Conservation (phyloP, 1,140 invertebrate genomes). For the Callitettix versicolor region DNA sequence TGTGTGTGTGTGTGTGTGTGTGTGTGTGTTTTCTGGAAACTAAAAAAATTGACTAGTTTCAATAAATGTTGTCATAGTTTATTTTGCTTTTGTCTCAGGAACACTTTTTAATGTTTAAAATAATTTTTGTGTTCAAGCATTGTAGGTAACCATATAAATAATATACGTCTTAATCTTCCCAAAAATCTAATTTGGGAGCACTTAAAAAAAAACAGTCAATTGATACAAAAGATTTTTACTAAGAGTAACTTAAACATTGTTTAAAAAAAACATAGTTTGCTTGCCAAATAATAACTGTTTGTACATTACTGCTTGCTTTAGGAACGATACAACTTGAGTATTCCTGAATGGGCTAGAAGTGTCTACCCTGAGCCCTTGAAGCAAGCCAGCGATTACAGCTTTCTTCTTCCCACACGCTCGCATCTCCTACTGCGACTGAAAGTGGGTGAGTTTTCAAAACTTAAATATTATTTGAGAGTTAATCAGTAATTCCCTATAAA, state of each 20-base stretch:
- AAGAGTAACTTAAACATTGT: too few relatives aligned
- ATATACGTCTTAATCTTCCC: not conserved
- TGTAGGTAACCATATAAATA: not conserved
- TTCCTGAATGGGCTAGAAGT: constrained; percentile 59
- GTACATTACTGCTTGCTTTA: constrained; percentile 26
- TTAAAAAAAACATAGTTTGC: too few relatives aligned
- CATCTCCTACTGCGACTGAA: constrained; percentile 39
- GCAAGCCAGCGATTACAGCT: constrained; percentile 42
- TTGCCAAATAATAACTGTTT: not conserved
- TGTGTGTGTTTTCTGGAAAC: too few relatives aligned
- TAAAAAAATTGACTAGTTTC: too few relatives aligned
- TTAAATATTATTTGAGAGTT: not conserved
- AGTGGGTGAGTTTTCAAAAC: constrained; percentile 31
- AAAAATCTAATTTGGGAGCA: not conserved
- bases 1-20: too few relatives aligned
- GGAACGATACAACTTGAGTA: constrained; percentile 52
- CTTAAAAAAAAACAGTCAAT: too few relatives aligned
- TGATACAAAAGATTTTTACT: too few relatives aligned
- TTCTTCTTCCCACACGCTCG: constrained; percentile 37
- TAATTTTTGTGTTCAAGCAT: not conserved
- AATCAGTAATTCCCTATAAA: not conserved
- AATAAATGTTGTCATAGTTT: too few relatives aligned
- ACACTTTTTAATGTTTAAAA: too few relatives aligned
- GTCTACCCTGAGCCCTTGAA: constrained; percentile 44
- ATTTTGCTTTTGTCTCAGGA: too few relatives aligned